Conservation (phyloP, 2,888 invertebrate genomes). For the Yponomeuta evonymella region DNA sequence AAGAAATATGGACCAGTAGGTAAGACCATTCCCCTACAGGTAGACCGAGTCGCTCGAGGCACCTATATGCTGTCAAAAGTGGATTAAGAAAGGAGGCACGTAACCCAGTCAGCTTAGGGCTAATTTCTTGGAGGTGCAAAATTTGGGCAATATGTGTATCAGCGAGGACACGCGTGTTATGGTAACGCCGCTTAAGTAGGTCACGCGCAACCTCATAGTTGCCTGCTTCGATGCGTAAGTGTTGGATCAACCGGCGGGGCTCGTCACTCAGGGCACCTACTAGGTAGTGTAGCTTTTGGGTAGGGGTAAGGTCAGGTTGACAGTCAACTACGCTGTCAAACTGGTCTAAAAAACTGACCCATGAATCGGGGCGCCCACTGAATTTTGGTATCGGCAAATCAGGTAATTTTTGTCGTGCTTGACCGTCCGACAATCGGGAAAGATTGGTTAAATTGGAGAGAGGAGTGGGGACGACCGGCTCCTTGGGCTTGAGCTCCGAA, state of each 20-base stretch:
- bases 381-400: too few relatives aligned
- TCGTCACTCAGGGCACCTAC: constrained; percentile 16
- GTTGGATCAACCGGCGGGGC: constrained; percentile 10
- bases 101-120: background rate
- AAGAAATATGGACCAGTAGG: constrained; percentile 8
- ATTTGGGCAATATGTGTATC: constrained; percentile 13
- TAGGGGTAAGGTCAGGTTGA: constrained; percentile 12
- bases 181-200: constrained; percentile 15
- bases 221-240: constrained; percentile 9
- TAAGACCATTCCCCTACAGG: constrained; percentile 13
- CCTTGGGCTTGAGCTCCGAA: too few relatives aligned
- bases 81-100: background rate
- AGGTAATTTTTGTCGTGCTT: constrained; percentile 1
- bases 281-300: constrained; percentile 13
- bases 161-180: constrained; percentile 16
- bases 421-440: too few relatives aligned
- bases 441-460: too few relatives aligned
- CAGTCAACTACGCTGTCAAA: constrained; percentile 16
- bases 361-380: too few relatives aligned
- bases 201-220: constrained; percentile 9
- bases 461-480: too few relatives aligned
- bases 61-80: background rate
- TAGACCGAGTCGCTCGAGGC: background rate
- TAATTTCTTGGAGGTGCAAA: background rate
- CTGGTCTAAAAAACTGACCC: constrained; percentile 10